Conservation (phyloP, 2,888 invertebrate species). For the Limulus polyphemus region DNA sequence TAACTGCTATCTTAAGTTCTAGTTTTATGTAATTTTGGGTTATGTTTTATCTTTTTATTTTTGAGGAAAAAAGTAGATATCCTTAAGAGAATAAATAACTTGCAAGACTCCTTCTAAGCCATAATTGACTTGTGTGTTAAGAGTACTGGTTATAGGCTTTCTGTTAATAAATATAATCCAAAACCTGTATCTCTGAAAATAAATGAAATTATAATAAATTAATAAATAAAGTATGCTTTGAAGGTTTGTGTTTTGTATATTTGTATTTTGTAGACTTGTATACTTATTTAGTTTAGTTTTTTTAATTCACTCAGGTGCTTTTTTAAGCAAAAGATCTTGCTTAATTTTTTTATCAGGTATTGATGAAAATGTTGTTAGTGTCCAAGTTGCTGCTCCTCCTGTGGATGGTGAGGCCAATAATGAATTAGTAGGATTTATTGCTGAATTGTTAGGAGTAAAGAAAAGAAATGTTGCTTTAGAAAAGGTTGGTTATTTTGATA, state of each 20-base stretch:
- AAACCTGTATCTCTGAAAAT: too few relatives aligned
- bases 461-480: constrained; percentile 58
- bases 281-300: constrained; percentile 2
- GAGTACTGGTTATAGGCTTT: too few relatives aligned
- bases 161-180: too few relatives aligned
- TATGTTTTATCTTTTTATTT: too few relatives aligned
- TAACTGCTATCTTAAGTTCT: too few relatives aligned
- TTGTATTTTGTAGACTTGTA: constrained; percentile 37
- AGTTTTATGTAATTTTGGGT: too few relatives aligned
- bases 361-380: constrained; percentile 51
- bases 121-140: too few relatives aligned
- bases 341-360: constrained; percentile 10
- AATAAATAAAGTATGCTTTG: neutral
- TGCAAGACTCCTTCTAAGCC: too few relatives aligned
- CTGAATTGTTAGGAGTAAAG: constrained; percentile 52
- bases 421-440: constrained; percentile 57
- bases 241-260: constrained; percentile 7
- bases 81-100: too few relatives aligned
- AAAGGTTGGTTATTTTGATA: constrained; percentile 35
- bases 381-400: constrained; percentile 67
- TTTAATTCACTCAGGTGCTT: too few relatives aligned
- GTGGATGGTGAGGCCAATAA: constrained; percentile 67
- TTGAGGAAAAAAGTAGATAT: too few relatives aligned
- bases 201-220: neutral
- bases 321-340: neutral